A percentile compares a stretch with the other conserved stretches of the same genome.
Conservation (phyloP, 64 coral and sea anemone genomes). For the Astreopora myriophthalma region DNA sequence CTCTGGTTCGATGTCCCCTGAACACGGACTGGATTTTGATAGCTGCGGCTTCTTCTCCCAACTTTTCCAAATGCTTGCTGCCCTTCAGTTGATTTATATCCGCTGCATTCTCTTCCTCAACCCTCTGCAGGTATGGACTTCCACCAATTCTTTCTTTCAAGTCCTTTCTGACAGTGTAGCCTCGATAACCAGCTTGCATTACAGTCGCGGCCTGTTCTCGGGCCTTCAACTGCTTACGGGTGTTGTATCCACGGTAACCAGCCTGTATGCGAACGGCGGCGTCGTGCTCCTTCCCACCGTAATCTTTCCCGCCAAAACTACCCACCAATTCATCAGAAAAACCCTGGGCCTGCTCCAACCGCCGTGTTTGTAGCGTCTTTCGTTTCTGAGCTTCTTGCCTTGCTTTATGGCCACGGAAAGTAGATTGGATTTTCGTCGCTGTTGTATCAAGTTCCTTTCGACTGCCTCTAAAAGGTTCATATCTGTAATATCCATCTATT, state of each 20-base stretch:
- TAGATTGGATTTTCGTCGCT: slow-evolving; percentile 67
- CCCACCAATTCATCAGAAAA: neutral
- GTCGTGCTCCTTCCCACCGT: neutral
- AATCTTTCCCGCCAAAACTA: neutral
- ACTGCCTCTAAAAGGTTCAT: slow-evolving; percentile 42
- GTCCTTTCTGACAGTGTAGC: slow-evolving; percentile 48
- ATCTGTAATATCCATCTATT: slow-evolving; percentile 90
- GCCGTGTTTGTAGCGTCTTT: neutral
- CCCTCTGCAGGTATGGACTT: neutral
- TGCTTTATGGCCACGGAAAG: slow-evolving; percentile 43
- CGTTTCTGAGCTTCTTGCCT: neutral
- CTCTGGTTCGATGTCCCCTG: neutral
- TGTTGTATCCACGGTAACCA: slow-evolving; percentile 72
- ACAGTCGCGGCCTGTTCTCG: slow-evolving; percentile 41
- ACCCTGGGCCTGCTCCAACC: neutral
- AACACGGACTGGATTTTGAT: slow-evolving; percentile 26
- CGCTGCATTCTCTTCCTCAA: neutral
- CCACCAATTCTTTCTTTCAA: neutral
- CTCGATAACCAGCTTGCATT: slow-evolving; percentile 80
- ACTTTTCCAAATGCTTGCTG: neutral
- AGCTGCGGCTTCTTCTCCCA: slow-evolving; percentile 10
- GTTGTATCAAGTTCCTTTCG: slow-evolving; percentile 26
- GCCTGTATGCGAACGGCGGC: slow-evolving; percentile 70
- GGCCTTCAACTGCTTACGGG: slow-evolving; percentile 39
- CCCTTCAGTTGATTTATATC: neutral